Percentiles rank a stretch among this genome's conserved stretches.
Conservation (phyloP, 2,113 vertebrate species). For the Erythrocercus mccallii region DNA sequence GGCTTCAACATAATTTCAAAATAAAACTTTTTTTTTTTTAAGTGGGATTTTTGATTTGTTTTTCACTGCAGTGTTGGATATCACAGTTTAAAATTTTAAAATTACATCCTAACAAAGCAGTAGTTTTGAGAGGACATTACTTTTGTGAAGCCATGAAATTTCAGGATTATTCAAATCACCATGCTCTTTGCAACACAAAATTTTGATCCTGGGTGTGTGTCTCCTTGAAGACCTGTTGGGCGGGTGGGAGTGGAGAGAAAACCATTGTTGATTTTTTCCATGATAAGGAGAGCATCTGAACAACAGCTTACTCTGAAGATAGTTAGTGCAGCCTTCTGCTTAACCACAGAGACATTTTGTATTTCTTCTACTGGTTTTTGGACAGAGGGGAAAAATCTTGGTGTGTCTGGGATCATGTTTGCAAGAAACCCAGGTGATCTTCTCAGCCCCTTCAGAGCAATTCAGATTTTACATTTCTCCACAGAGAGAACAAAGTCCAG, state of each 20-base stretch:
- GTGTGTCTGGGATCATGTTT: not conserved
- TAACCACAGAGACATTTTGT: not conserved
- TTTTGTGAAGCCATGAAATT: not conserved
- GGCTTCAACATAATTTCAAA: not conserved
- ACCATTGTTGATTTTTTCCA: not conserved
- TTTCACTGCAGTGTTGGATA: not conserved
- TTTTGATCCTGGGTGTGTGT: not conserved
- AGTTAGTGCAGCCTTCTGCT: not conserved
- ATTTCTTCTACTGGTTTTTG: not conserved
- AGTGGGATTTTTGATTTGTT: not conserved
- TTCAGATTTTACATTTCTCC: not conserved
- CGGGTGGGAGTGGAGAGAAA: not conserved
- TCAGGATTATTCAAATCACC: not conserved
- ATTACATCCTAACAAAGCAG: not conserved
- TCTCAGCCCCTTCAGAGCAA: not conserved
- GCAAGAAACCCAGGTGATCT: not conserved
- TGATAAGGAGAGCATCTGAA: not conserved
- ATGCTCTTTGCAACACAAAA: not conserved
- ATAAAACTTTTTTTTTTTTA: not conserved
- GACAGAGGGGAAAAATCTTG: not conserved
- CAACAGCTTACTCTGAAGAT: not conserved
- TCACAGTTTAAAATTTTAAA: not conserved
- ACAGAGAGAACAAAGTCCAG: not conserved
- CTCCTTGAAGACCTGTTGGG: not conserved
- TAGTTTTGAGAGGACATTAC: not conserved